Evolutionary conservation across 1,140 invertebrate genomes (phyloP), one percentile per base, ranked within the genome.

Genomic region (Drosophila subobscura): DNA sequence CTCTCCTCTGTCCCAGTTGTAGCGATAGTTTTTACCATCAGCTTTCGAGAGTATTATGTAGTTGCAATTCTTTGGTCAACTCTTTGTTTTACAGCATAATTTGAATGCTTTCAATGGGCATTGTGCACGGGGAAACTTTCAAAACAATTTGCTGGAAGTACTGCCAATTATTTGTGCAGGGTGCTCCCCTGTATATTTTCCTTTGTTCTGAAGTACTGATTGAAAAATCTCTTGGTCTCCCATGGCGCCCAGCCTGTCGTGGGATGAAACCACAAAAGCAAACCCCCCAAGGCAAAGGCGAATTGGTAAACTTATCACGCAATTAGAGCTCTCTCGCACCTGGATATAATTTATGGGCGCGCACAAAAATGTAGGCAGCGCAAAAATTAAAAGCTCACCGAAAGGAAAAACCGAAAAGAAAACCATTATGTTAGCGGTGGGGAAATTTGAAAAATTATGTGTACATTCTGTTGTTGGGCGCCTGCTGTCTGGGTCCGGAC

Each of bases 301-400:
- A 80, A 79, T 85, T 85, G 81, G 53, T 50, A 85, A 85, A 85
- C 83, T 85, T 85, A 85, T 86, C 81, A 86, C 83, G 81, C 81
- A 86, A 85, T 85, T 85, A 85, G 77, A 65, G 73, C 61, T 42
- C 5, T 54, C 65, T 72, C 81, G 64, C 70, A 81, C 83, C 83
- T 77, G 77, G 49, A 49, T 65, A 54, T 85, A 75, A 85, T 75
- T 86, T 88, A 85, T 75, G 73, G 45, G 25, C 55, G 22, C 45
- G 72, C 61, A 46, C 54, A 64, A 41, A 51, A 76, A 67, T 68
- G 79, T 79, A 84, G 66, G 71, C 75, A 64, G 66, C 14, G 58
- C 46, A 75, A 67, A 75, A 75, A 75, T 75, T 75, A 67, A 75
- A 75, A 75, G 72, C 72, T 8, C 2, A 8, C 12, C 20, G 22